phyloP scores from a whole-genome alignment of 2,888 invertebrate genomes.

The Pimpla rufipes region DNA sequence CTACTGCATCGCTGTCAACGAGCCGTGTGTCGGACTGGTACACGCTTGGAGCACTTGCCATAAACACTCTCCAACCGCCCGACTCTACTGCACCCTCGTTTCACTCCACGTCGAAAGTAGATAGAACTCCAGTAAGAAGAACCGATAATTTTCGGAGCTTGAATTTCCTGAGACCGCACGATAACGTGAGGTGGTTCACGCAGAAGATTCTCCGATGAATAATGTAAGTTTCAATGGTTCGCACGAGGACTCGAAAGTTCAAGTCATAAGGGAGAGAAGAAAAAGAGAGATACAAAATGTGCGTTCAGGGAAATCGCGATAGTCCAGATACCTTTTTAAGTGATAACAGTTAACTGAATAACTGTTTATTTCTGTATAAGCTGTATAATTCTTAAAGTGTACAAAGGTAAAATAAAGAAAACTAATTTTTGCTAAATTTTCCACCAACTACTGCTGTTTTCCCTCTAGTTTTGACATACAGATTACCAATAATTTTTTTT shows the following conservation, averaged over 20 bases:
- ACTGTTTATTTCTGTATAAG: background rate
- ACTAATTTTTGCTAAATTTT: no score
- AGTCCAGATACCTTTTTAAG: no score
- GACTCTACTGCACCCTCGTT: conserved; percentile 19
- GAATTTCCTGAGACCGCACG: background rate
- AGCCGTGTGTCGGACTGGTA: background rate
- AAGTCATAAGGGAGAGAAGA: background rate
- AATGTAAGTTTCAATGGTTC: background rate
- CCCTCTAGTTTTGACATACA: no score
- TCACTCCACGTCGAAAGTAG: conserved; percentile 10
- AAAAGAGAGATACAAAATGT: no score
- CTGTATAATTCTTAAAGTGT: no score
- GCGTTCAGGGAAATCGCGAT: no score
- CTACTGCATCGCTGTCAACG: background rate
- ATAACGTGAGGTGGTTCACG: background rate
- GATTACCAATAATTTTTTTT: no score
- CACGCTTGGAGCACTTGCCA: conserved; percentile 35
- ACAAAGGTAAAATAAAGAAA: no score
- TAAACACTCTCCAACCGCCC: conserved; percentile 31
- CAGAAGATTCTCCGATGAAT: background rate
- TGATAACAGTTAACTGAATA: background rate
- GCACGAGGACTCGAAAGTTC: background rate
- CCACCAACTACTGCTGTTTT: no score
- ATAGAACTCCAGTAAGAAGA: background rate
- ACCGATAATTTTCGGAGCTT: background rate